A percentile compares a stretch with the other conserved stretches of the same genome.
Conservation (phyloP, 2,888 invertebrate species). For the Mylabris sibirica region DNA sequence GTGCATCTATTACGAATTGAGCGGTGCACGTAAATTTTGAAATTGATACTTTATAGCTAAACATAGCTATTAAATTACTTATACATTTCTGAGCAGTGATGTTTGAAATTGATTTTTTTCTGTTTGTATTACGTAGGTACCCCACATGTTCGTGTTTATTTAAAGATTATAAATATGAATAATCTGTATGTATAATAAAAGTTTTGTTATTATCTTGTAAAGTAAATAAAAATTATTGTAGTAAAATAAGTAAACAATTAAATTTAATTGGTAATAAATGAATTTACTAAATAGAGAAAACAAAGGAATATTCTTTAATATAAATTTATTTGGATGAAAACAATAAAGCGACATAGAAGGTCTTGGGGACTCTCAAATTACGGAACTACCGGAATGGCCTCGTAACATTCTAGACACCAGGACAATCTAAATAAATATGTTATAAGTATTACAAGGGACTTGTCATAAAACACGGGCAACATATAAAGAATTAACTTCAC, state of each 20-base stretch:
- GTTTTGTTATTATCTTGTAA: background rate
- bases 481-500: constrained; percentile 36
- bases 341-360: constrained; percentile 27
- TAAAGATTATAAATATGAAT: background rate
- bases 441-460: constrained; percentile 37
- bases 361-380: constrained; percentile 27
- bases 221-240: background rate
- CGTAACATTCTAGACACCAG: constrained; percentile 36
- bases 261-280: constrained; percentile 1
- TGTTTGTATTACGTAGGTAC: background rate
- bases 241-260: constrained; percentile 7
- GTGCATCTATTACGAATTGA: background rate
- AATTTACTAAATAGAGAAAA: background rate
- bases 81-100: constrained; percentile 12
- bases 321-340: constrained; percentile 21
- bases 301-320: constrained; percentile 9
- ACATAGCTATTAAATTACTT: constrained; percentile 7
- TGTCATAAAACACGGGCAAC: constrained; percentile 37
- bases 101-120: constrained; percentile 1
- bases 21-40: background rate
- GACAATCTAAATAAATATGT: constrained; percentile 39
- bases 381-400: constrained; percentile 30
- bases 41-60: too few relatives aligned
- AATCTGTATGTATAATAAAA: background rate
- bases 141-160: background rate